A percentile compares a stretch with the other conserved stretches of the same genome.
Conservation (phyloP, 37 sponge, comb jelly and placozoan genomes). For the Cliona cf. orientalis region DNA sequence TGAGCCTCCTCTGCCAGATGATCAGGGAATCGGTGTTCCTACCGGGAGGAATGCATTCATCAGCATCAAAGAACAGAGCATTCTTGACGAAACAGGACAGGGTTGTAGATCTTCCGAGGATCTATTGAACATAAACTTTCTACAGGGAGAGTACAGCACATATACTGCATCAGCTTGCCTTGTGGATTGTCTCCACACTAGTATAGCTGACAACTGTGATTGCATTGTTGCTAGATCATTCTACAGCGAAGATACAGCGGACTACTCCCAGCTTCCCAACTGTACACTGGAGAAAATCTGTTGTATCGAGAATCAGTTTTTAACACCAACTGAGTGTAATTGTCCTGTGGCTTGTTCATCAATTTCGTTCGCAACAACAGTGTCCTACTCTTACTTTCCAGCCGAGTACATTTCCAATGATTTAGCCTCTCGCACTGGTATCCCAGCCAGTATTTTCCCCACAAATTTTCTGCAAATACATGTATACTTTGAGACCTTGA, state of each 20-base stretch:
- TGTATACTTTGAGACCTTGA: slow-evolving; percentile 4
- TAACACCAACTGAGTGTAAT: neutral
- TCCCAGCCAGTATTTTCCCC: neutral
- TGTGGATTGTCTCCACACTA: neutral
- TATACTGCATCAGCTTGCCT: slow-evolving; percentile 26
- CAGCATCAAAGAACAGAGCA: neutral
- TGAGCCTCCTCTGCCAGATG: slow-evolving; percentile 10
- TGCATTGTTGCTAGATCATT: neutral
- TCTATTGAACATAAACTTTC: neutral
- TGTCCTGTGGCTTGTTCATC: neutral
- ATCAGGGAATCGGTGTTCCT: slow-evolving; percentile 18
- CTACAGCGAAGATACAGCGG: neutral
- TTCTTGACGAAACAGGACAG: neutral
- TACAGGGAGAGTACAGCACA: neutral
- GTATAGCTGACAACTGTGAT: neutral
- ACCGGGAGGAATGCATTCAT: neutral
- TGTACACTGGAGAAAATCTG: slow-evolving; percentile 12
- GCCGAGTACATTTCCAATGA: neutral
- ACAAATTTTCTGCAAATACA: neutral
- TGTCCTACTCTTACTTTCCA: slow-evolving; percentile 18
- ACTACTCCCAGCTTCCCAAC: neutral
- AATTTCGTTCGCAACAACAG: neutral
- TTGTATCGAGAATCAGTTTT: neutral
- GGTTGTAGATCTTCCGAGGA: neutral
- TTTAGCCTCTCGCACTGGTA: neutral